Evolutionary conservation across 2,113 vertebrate species (phyloP).

Genomic region (Dasyornis broadbenti): DNA sequence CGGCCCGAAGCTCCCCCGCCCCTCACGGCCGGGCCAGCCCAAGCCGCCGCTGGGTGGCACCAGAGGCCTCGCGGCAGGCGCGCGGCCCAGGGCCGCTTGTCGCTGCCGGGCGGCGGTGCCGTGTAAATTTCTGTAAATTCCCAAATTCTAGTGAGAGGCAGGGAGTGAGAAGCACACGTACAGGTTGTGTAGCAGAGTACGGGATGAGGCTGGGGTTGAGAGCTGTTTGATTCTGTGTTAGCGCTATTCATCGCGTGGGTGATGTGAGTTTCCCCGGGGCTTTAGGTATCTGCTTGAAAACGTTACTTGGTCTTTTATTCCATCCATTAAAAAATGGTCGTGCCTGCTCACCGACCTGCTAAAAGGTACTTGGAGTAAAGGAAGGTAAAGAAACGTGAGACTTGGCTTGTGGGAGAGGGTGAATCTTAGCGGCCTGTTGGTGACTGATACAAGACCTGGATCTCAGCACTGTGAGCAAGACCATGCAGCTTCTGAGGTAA

Average conservation of each 20-base stretch:
- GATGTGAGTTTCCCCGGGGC: neutral
- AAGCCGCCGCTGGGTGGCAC: neutral
- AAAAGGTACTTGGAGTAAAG: neutral
- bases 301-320: neutral
- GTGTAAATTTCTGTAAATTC: rapidly evolving
- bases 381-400: neutral
- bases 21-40: rapidly evolving
- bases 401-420: neutral
- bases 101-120: neutral
- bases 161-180: neutral
- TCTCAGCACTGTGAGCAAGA: neutral
- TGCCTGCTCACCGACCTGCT: neutral
- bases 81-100: rapidly evolving
- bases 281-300: neutral
- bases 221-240: neutral
- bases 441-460: neutral
- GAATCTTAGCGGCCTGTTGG: neutral
- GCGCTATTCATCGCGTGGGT: rapidly evolving
- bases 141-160: neutral
- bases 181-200: neutral
- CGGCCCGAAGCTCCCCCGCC: rapidly evolving
- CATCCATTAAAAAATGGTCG: neutral
- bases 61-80: neutral
- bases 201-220: neutral
- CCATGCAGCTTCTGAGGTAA: neutral